Conservation (phyloP, 2,113 vertebrate genomes). For the Parus major region DNA sequence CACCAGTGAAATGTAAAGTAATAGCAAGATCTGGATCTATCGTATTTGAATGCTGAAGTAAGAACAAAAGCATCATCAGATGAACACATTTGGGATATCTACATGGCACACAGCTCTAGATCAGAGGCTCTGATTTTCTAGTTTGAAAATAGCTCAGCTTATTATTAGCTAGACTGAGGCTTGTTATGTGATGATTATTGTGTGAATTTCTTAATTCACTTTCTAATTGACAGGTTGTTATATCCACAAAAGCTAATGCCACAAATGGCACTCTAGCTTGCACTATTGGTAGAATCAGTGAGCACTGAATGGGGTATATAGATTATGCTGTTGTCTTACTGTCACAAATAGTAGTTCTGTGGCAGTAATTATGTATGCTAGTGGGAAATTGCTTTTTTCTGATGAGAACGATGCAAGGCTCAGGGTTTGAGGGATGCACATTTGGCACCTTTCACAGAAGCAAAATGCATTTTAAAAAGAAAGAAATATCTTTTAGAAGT, state of each 20-base stretch:
- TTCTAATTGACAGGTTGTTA: conserved; percentile 34
- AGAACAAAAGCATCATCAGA: background rate
- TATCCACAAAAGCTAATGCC: conserved; percentile 6
- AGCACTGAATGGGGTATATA: background rate
- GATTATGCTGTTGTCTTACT: background rate
- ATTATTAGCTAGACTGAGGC: background rate
- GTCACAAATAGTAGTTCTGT: background rate
- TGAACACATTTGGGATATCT: background rate
- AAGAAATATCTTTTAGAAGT: background rate
- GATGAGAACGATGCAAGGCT: background rate
- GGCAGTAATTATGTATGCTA: background rate
- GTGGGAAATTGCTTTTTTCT: conserved; percentile 8
- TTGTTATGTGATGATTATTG: background rate
- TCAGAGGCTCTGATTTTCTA: background rate
- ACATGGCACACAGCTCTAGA: background rate
- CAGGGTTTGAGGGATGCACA: background rate
- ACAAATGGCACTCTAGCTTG: background rate
- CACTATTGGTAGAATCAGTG: background rate
- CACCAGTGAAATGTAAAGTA: conserved; percentile 33
- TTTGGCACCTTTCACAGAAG: background rate
- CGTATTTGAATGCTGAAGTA: background rate
- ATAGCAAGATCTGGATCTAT: background rate
- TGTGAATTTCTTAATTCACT: conserved; percentile 23
- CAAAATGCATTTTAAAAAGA: background rate
- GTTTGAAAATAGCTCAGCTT: background rate